phyloP scores from a whole-genome alignment of 2,113 vertebrate species.

The Xyrauchen texanus region DNA sequence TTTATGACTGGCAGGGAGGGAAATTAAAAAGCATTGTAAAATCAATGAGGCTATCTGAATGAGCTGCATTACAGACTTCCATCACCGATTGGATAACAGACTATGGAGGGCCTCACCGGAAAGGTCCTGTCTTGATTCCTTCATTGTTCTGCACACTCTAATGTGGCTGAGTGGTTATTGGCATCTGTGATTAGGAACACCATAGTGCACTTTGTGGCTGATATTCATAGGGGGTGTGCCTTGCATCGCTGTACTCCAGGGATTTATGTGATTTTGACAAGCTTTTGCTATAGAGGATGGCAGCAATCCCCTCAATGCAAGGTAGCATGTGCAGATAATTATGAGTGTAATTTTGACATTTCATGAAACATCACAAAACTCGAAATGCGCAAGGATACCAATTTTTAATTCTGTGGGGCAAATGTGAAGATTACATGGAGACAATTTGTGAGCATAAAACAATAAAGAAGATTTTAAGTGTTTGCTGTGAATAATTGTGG shows the following conservation, averaged over 20 bases:
- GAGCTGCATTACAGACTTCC: neutral
- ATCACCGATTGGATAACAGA: neutral
- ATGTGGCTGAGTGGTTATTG: conserved; percentile 57
- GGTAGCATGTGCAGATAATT: conserved; percentile 1
- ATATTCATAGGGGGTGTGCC: conserved; percentile 55
- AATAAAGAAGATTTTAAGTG: no score
- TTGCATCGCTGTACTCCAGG: conserved; percentile 47
- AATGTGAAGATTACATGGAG: no score
- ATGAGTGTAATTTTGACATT: neutral
- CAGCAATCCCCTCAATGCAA: conserved; percentile 46
- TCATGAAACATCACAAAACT: neutral
- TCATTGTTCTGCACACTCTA: conserved; percentile 23
- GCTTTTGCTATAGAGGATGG: conserved; percentile 35
- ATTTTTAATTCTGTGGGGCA: neutral
- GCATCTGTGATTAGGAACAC: conserved; percentile 61
- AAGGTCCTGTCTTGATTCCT: conserved; percentile 4
- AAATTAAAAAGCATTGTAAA: conserved; percentile 5
- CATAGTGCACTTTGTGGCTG: conserved; percentile 48
- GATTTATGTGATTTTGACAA: conserved; percentile 49
- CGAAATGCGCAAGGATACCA: neutral
- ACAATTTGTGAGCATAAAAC: no score
- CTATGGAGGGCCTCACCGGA: neutral
- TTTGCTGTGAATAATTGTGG: no score
- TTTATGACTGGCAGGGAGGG: neutral
- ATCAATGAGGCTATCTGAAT: conserved; percentile 12